phyloP scores from a whole-genome alignment of 2,888 invertebrate species.

The Eilema caniola region DNA sequence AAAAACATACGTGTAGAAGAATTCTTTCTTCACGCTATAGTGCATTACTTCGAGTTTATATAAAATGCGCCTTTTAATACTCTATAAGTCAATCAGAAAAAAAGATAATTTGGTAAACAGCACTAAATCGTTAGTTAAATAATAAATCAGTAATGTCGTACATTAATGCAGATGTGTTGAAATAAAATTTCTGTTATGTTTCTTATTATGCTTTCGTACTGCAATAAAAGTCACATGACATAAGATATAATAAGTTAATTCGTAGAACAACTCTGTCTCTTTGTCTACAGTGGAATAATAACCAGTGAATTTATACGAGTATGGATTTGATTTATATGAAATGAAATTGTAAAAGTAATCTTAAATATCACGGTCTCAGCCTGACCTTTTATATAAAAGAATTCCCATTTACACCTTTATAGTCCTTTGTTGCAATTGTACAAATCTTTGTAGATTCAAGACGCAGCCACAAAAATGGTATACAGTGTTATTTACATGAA shows the following conservation, averaged over 20 bases:
- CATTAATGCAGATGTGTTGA: neutral
- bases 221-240: neutral
- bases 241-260: constrained; percentile 18
- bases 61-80: neutral
- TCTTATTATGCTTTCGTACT: neutral
- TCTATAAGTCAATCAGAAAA: neutral
- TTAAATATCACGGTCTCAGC: constrained; percentile 64
- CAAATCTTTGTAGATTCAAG: constrained; percentile 62
- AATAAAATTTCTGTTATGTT: neutral
- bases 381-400: constrained; percentile 63
- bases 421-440: constrained; percentile 56
- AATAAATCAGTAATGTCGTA: neutral
- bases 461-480: constrained; percentile 55
- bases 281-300: constrained; percentile 30
- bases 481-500: constrained; percentile 44
- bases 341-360: constrained; percentile 54
- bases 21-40: neutral
- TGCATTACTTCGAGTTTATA: neutral
- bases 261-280: constrained; percentile 23
- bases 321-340: constrained; percentile 50
- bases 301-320: constrained; percentile 38
- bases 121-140: too few species aligned
- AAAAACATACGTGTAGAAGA: neutral
- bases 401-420: constrained; percentile 63
- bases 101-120: neutral